Base-by-base conservation (phyloP, 1,140 invertebrate genomes). In the Cherax destructor region DNA sequence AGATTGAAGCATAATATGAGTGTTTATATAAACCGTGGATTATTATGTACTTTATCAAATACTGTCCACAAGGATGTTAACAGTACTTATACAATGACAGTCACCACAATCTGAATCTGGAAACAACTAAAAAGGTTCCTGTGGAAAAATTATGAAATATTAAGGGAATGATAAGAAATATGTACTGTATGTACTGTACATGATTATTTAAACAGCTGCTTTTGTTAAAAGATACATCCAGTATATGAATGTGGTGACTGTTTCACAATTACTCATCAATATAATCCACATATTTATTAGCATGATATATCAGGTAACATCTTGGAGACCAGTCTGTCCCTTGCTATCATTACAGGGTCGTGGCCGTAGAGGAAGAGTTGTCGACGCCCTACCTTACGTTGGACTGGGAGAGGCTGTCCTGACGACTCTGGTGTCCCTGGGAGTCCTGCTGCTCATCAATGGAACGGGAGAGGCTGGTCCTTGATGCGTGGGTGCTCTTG, bases 341-440 rank as follows among this genome's bases (percentile, higher is more conserved):
- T 85, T 24, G 56, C 83, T 47, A 85, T 59, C 59, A 52, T 13
- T 61, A 56, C 72, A 84, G 81, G 81, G 72, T 65, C 59, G 87
- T 24, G 61, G 61, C 77, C 24, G 76, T 78, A 21, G 76, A 41
- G 78, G 41, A 50, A 41, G 88, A 91, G 88, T 65, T 30, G 59
- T 76, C 69, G 86, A 76, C 91, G 86, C 76, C 91, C 86, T 92
- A 92, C 91, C 91, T 92, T 92, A 92, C 91, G 91, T 92, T 89
- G 83, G 86, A 89, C 56, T 92, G 91, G n/a, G 91, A 80, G 83
- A 92, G 78, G 83, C 86, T 89, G 59, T 61, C 86, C 86, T 88
- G 86, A n/a, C 91, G 91, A 56, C 91, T 92, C 61, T 61, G 81
- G 52, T 78, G 90, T 47, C 86, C 91, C n/a, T 92, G 91, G 59